Evolutionary conservation across 1,140 invertebrate genomes (phyloP), one percentile per base, ranked within the genome.

Genomic region (Zelostemma sp.): DNA sequence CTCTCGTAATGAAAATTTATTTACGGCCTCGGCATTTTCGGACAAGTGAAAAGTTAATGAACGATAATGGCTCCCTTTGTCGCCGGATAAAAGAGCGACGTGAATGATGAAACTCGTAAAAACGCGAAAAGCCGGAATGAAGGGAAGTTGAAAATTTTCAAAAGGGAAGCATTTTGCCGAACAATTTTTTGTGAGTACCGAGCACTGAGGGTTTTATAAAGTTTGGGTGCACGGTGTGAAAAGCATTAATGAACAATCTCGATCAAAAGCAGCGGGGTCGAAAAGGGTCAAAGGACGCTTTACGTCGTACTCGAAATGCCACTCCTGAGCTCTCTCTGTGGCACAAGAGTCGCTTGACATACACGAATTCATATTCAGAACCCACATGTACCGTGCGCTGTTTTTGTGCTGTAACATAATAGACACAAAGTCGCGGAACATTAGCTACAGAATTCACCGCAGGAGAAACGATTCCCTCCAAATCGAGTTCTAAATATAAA

Each of bases 1-100:
- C 1, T 5, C n/a, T 35, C 4, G 35, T 31, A 53, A 68, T 61
- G 58, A 68, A 68, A 57, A 68, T 68, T 56, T 61, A 68, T 19
- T 51, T 14, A 1, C 11, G 8, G 11, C 17, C 55, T 25, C 12
- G 6, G 6, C 1, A 1, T 15, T 18, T n/a, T 18, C 8, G 31
- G 1, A 8, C 6, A 49, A 58, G 19, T 40, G 35, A 38, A 38
- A 38, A 38, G 12, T 38, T 38, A 14, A 38, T 25, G 21, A 25
- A 25, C 21, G 21, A 4, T 25, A 8, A 25, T 25, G 21, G 8
- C 21, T 25, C 21, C 8, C 21, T 25, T 25, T 25, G 21, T 25
- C 21, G 8, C 21, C 21, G 21, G 8, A 25, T 4, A 4, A 8
- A 25, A 25, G 8, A 25, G 21, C 21, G 21, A 25, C 3, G 21